Base-by-base conservation (phyloP, 2,113 vertebrate genomes). In the Ictalurus punctatus region DNA sequence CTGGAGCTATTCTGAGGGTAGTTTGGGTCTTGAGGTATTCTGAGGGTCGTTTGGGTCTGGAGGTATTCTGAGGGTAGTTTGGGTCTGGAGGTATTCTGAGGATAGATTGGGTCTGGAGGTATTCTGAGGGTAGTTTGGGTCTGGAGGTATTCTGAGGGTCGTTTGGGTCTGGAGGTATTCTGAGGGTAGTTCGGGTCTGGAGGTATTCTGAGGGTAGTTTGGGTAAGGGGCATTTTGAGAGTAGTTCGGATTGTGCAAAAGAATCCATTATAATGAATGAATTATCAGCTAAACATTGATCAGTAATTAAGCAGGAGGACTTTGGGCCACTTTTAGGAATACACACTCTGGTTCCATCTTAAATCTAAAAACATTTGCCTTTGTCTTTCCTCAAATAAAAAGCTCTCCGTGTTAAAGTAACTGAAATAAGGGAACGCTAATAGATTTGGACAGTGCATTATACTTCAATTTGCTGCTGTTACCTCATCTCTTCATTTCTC, bases 261-360 rank as follows among this genome's bases (percentile, higher is more conserved):
- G 17, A 37, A 21, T 40, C 34, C 19, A 61, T 63, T 80, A 67
- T 90, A 87, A 87, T 87, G 86, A 90, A 90, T 92, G 80, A 88
- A 79, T 90, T 88, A 90, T 90, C 78, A 92, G 88, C 69, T 21
- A 67, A 67, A 67, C 73, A 67, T 76, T 89, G 87, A 90, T 90
- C 91, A 89, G 67, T 90, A 89, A 90, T 90, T 90, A 91, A 85
- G 27, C 37, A 73, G 90, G 63, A 89, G 78, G 78, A 84, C 85
- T 84, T 84, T 86, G 61, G 83, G 88, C 87, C 34, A 84, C 16
- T 54, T 83, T 84, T 44, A 21, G 76, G 69, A 63, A 87, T 65
- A 63, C 73, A 37, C 69, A 78, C 84, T 82, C 82, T 17, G 19
- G 81, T 87, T 56, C 25, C 80, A 59, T 17, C 59, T 86, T 91